phyloP scores from a whole-genome alignment of 2,113 vertebrate genomes.

The Megatriorchis doriae region DNA sequence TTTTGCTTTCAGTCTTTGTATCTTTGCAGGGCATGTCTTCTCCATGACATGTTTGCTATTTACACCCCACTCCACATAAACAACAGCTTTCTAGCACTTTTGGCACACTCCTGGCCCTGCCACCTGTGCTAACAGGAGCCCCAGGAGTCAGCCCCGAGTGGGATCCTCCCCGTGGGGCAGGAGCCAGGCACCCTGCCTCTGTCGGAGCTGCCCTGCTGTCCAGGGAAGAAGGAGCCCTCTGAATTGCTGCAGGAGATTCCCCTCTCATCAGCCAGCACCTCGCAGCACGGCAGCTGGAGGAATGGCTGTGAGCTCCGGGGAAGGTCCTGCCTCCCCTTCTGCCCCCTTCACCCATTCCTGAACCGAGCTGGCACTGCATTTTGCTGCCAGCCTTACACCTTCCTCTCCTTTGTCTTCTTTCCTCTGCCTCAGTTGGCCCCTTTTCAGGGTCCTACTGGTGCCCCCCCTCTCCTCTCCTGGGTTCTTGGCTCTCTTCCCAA shows the following conservation, averaged over 20 bases:
- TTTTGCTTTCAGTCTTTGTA: slow-evolving; percentile 46
- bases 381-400: background rate
- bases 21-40: background rate
- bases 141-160: rapidly evolving
- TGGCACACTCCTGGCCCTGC: background rate
- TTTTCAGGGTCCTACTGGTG: background rate
- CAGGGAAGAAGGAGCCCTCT: background rate
- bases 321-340: background rate
- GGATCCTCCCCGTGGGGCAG: rapidly evolving
- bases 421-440: background rate
- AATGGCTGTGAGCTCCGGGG: background rate
- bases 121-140: background rate
- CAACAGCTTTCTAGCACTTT: slow-evolving; percentile 32
- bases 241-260: background rate
- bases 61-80: slow-evolving; percentile 48
- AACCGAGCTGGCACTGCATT: background rate
- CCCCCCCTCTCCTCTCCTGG: background rate
- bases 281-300: background rate
- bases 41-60: slow-evolving; percentile 24
- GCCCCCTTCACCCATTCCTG: background rate
- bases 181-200: background rate
- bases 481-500: background rate
- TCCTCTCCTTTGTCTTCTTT: background rate
- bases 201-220: background rate
- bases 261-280: background rate